Conservation (phyloP, 2,797 vertebrate genomes). For the Chloroceryle amazona region DNA sequence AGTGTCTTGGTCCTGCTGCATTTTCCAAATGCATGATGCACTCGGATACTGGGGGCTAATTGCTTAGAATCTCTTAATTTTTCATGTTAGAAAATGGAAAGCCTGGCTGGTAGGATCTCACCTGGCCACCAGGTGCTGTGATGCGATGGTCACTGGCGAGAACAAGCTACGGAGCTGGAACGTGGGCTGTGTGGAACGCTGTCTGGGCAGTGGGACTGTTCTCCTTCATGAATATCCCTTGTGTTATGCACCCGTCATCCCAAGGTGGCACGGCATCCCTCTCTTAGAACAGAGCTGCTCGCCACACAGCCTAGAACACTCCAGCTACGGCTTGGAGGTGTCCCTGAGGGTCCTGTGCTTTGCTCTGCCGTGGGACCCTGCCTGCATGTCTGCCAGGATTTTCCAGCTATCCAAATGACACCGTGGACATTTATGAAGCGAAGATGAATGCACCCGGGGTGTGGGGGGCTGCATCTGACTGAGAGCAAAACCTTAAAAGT, state of each 20-base stretch:
- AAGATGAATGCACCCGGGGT: no score
- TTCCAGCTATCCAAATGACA: background rate
- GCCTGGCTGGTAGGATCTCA: background rate
- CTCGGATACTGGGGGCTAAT: background rate
- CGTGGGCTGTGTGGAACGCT: fast-evolving
- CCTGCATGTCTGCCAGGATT: background rate
- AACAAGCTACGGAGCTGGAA: background rate
- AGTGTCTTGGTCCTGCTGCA: background rate
- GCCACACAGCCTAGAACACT: fast-evolving
- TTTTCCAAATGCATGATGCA: background rate
- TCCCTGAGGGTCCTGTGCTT: no score
- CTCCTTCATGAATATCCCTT: background rate
- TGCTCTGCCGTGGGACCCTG: background rate
- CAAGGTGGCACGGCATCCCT: fast-evolving
- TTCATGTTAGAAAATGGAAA: background rate
- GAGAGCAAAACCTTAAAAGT: background rate
- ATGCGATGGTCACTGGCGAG: background rate
- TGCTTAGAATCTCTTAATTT: background rate
- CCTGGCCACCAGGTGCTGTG: fast-evolving
- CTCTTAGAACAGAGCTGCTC: fast-evolving
- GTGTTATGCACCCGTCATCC: fast-evolving
- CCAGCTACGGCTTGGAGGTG: fast-evolving
- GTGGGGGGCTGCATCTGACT: background rate
- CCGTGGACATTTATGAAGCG: background rate
- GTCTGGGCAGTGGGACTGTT: background rate